phyloP scores from a whole-genome alignment of 1,140 invertebrate species.

The Acromyrmex echinatior region DNA sequence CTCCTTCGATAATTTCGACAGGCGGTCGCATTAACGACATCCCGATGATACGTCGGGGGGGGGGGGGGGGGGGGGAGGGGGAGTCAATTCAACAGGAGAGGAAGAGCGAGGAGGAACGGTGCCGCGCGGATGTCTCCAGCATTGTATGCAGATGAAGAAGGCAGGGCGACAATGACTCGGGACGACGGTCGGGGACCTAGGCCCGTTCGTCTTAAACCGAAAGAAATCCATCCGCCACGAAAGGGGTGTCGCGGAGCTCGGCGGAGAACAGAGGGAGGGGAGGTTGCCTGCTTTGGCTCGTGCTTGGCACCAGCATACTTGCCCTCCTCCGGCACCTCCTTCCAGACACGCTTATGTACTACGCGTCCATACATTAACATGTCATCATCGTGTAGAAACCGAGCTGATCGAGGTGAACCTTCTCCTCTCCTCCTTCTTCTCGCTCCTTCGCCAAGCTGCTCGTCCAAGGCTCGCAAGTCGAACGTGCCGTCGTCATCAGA shows the following conservation, averaged over 20 bases:
- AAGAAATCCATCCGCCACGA: conserved; percentile 66
- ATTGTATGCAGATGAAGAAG: conserved; percentile 87
- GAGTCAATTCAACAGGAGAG: conserved; percentile 20
- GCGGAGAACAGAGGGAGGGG: conserved; percentile 54
- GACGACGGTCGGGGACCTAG: conserved; percentile 70
- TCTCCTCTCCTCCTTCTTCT: not conserved
- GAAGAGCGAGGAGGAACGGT: conserved; percentile 42
- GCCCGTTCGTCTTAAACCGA: conserved; percentile 75
- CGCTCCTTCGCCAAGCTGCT: not conserved
- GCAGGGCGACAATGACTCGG: conserved; percentile 86
- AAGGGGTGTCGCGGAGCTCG: conserved; percentile 39
- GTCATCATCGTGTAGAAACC: conserved; percentile 80
- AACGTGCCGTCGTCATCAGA: conserved; percentile 59
- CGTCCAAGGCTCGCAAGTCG: conserved; percentile 48
- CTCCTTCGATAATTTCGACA: conserved; percentile 83
- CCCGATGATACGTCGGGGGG: conserved; percentile 77
- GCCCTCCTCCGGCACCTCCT: conserved; percentile 57
- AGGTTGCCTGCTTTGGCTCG: conserved; percentile 76
- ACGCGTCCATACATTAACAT: conserved; percentile 85
- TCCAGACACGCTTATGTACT: conserved; percentile 80
- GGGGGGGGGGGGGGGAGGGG: not conserved
- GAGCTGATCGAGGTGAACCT: conserved; percentile 65
- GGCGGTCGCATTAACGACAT: conserved; percentile 82
- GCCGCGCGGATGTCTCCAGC: conserved; percentile 81
- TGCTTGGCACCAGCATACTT: conserved; percentile 72